Evolutionary conservation across 2,113 vertebrate genomes (phyloP).

Genomic region (Tympanuchus pallidicinctus): DNA sequence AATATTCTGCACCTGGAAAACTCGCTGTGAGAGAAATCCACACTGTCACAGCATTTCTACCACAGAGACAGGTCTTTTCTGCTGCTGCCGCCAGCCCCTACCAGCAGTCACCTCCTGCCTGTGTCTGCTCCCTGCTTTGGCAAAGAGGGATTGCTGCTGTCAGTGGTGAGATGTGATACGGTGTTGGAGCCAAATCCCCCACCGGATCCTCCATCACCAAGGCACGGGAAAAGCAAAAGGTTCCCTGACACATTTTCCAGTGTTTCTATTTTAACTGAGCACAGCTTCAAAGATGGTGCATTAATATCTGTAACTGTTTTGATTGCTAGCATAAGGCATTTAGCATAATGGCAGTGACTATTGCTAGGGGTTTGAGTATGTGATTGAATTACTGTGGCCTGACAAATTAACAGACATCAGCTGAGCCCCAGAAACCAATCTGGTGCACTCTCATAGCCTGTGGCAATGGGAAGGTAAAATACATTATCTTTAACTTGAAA

Average conservation of each 20-base stretch:
- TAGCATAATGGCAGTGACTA: neutral
- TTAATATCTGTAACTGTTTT: neutral
- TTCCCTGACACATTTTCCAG: neutral
- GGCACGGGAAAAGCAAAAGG: fast-evolving
- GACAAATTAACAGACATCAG: slow-evolving; percentile 16
- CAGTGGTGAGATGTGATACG: fast-evolving
- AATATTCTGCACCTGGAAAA: neutral
- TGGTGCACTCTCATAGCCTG: neutral
- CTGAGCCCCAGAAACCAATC: neutral
- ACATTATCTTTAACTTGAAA: neutral
- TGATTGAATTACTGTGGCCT: neutral
- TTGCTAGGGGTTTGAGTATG: neutral
- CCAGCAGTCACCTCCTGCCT: neutral
- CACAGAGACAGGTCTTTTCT: neutral
- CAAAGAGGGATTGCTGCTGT: neutral
- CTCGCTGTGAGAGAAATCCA: neutral
- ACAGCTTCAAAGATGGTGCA: neutral
- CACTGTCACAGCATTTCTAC: neutral
- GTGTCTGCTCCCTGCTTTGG: neutral
- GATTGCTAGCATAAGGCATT: neutral
- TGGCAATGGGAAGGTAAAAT: neutral
- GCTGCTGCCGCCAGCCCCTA: neutral
- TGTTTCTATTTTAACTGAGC: neutral
- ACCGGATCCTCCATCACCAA: fast-evolving
- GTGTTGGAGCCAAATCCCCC: fast-evolving